phyloP scores from a whole-genome alignment of 2,888 invertebrate genomes.

The Lasioglossum marginatum region DNA sequence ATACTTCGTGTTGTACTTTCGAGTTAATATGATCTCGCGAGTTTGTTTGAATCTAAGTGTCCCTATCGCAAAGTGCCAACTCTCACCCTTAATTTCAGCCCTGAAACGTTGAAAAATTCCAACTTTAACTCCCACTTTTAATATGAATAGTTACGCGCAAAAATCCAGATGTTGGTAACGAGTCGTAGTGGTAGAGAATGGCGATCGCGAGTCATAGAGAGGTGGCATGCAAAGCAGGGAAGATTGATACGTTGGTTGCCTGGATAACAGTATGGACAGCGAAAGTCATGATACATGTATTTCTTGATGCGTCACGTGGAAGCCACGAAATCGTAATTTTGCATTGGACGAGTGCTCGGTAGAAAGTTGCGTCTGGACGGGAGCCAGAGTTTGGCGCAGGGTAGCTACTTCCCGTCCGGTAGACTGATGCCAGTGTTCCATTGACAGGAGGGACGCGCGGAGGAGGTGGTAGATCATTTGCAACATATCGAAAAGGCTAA shows the following conservation, averaged over 20 bases:
- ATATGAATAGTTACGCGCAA: not conserved
- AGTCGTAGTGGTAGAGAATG: not conserved
- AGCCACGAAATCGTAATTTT: constrained; percentile 53
- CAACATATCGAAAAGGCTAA: constrained; percentile 68
- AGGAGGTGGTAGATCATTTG: constrained; percentile 56
- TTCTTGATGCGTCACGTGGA: constrained; percentile 31
- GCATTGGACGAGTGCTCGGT: constrained; percentile 15
- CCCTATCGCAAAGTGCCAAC: not conserved
- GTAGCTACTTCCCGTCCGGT: constrained; percentile 36
- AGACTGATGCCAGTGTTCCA: constrained; percentile 56
- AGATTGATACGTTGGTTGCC: constrained; percentile 53
- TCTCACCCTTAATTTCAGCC: not conserved
- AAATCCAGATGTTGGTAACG: not conserved
- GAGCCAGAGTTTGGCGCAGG: constrained; percentile 36
- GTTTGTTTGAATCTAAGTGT: not conserved
- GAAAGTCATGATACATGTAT: constrained; percentile 54
- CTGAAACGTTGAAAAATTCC: not conserved
- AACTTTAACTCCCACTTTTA: not conserved
- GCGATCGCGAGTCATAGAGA: not conserved
- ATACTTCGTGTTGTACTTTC: not conserved
- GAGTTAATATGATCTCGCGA: not conserved
- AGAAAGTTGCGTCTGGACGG: constrained; percentile 39
- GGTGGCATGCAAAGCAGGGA: constrained; percentile 29
- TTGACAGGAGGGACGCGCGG: constrained; percentile 50
- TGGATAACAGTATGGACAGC: constrained; percentile 4